Conservation (phyloP, 2,113 vertebrate species). For the Hemiscyllium ocellatum region DNA sequence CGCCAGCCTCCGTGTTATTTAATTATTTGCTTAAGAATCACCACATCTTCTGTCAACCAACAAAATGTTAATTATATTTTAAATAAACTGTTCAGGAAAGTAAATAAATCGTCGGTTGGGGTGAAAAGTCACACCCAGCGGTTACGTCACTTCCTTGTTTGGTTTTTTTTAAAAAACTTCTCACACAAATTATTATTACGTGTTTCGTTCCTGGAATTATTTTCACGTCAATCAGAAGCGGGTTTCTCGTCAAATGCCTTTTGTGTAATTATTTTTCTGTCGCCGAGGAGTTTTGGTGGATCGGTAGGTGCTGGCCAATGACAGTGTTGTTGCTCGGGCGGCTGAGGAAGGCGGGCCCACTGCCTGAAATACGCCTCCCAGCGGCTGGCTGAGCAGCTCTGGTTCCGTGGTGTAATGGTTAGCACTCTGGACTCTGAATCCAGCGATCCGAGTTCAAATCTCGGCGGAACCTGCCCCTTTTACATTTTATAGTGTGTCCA, state of each 20-base stretch:
- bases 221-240: not conserved
- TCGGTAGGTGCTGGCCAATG: not conserved
- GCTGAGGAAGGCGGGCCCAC: not conserved
- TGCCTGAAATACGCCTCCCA: not conserved
- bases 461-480: slow-evolving; percentile 27
- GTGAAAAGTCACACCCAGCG: too few species aligned
- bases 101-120: not conserved
- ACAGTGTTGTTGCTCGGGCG: not conserved
- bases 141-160: not conserved
- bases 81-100: not conserved
- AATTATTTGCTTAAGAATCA: not conserved
- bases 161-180: not conserved
- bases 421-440: slow-evolving; percentile 38
- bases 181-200: not conserved
- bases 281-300: too few species aligned
- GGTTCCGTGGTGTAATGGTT: slow-evolving; percentile 38
- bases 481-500: too few species aligned
- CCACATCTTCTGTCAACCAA: not conserved
- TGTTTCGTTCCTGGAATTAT: not conserved
- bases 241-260: too few species aligned
- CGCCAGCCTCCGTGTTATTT: not conserved
- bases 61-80: too few species aligned
- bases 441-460: slow-evolving; percentile 38
- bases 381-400: not conserved
- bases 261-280: not conserved